phyloP scores from a whole-genome alignment of 35 echinoderm and acorn worm genomes.

The Ophiothrix spiculata region DNA sequence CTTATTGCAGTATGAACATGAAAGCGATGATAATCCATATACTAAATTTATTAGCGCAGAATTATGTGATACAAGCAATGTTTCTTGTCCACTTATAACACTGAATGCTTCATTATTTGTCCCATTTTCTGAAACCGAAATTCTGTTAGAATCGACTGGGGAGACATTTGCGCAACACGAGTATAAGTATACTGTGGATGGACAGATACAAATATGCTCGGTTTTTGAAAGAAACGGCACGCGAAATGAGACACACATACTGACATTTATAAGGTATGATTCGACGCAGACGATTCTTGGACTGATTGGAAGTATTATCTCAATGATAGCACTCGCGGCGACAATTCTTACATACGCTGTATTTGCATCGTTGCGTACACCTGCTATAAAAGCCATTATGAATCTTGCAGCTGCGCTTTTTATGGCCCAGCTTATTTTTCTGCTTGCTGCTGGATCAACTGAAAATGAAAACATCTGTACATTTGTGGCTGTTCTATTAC shows the following conservation, averaged over 20 bases:
- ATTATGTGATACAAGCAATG: background rate
- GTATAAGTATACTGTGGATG: background rate
- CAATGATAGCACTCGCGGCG: background rate
- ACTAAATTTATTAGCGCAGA: background rate
- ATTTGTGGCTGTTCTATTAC: background rate
- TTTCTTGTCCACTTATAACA: conserved; percentile 6
- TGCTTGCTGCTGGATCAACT: background rate
- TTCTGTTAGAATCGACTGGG: conserved; percentile 5
- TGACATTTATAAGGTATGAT: conserved; percentile 1
- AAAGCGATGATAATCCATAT: background rate
- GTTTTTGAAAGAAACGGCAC: conserved; percentile 25
- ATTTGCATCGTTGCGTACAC: conserved; percentile 1
- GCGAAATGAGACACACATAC: background rate
- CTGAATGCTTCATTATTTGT: conserved; percentile 11
- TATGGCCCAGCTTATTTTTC: conserved; percentile 3
- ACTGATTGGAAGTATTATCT: conserved; percentile 3
- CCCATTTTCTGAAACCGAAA: background rate
- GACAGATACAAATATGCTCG: conserved; percentile 2
- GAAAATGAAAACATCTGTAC: conserved; percentile 10
- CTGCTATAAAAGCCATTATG: conserved; percentile 12
- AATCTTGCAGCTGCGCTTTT: conserved; percentile 22
- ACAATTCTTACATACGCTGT: conserved; percentile 9
- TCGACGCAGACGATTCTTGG: background rate
- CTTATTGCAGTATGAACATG: background rate
- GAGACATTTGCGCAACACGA: background rate